Evolutionary conservation across 2,888 invertebrate genomes (phyloP).

Genomic region (Dolomedes plantarius): DNA sequence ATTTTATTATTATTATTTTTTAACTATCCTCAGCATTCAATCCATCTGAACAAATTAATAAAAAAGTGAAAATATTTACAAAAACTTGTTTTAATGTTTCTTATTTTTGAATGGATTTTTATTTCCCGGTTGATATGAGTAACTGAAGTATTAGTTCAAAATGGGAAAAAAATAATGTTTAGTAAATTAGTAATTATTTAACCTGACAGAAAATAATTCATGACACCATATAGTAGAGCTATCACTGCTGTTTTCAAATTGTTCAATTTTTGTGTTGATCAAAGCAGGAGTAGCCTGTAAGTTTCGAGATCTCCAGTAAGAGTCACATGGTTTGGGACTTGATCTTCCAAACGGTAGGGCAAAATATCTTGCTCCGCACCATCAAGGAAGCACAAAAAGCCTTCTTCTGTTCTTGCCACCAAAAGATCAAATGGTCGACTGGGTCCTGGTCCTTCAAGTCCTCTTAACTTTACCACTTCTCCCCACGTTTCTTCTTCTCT

Average conservation of each 20-base stretch:
- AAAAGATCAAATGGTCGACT: slow-evolving; percentile 49
- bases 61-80: not conserved
- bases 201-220: not conserved
- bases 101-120: too few relatives aligned
- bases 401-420: slow-evolving; percentile 37
- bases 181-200: too few relatives aligned
- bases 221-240: not conserved
- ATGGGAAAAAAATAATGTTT: too few relatives aligned
- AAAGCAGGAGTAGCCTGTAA: slow-evolving; percentile 57
- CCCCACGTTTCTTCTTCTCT: slow-evolving; percentile 67
- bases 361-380: slow-evolving; percentile 45
- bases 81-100: too few relatives aligned
- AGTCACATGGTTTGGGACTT: slow-evolving; percentile 54
- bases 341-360: slow-evolving; percentile 59
- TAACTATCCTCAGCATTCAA: not conserved
- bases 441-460: slow-evolving; percentile 23
- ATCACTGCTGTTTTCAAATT: not conserved
- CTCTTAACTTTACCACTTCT: slow-evolving; percentile 32
- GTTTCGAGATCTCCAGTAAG: slow-evolving; percentile 49
- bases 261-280: slow-evolving; percentile 17
- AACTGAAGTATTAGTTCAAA: too few relatives aligned
- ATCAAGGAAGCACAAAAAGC: slow-evolving; percentile 40
- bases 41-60: not conserved
- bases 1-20: too few relatives aligned
- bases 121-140: too few relatives aligned